Percentiles rank a stretch among this genome's conserved stretches.
phyloP scores from a whole-genome alignment of 2,888 invertebrate species.

The Acleris holmiana region DNA sequence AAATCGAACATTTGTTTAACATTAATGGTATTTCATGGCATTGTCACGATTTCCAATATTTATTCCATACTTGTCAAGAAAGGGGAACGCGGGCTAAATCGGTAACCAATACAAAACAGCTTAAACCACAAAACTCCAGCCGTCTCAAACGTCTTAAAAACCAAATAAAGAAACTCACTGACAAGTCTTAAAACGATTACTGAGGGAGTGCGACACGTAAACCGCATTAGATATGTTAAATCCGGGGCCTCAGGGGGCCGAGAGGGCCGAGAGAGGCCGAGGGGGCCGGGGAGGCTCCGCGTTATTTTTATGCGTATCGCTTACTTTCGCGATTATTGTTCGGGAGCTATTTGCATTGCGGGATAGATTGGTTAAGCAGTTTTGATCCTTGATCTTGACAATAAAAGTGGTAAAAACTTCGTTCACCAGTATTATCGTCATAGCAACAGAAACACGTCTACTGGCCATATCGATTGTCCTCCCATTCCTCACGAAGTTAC shows the following conservation, averaged over 20 bases:
- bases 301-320: constrained; percentile 83
- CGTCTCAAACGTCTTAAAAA: constrained; percentile 49
- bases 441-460: no score
- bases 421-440: no score
- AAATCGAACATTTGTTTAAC: no score
- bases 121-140: constrained; percentile 33
- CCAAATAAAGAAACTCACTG: constrained; percentile 51
- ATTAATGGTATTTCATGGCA: no score
- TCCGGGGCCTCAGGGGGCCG: constrained; percentile 63
- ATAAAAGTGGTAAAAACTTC: no score
- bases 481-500: no score
- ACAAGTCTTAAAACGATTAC: constrained; percentile 81
- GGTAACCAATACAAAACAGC: constrained; percentile 5
- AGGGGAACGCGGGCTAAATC: constrained; percentile 5
- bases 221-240: constrained; percentile 84
- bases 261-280: constrained; percentile 58
- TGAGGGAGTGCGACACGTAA: constrained; percentile 74
- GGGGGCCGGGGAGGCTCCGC: constrained; percentile 60
- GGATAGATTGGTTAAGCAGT: constrained; percentile 31
- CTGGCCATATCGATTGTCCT: no score
- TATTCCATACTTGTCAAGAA: not conserved
- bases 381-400: constrained; percentile 49
- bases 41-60: not conserved
- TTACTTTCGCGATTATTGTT: constrained; percentile 82
- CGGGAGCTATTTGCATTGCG: constrained; percentile 77